Evolutionary conservation across 2,797 vertebrate genomes (phyloP).

Genomic region (Lepus oiostolus): DNA sequence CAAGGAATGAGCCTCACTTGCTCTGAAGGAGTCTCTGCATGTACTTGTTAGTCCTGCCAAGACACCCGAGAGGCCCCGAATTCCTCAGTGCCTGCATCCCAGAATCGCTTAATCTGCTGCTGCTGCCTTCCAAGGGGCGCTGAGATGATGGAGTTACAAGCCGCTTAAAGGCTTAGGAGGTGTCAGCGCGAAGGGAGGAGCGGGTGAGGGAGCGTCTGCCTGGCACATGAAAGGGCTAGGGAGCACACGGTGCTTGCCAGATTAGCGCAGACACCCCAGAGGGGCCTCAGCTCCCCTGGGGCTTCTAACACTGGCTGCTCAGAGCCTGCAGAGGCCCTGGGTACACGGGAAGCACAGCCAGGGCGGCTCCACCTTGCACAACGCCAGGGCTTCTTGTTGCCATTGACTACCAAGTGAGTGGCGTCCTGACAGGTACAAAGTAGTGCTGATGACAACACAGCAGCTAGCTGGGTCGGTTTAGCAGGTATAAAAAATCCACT

Average conservation of each 20-base stretch:
- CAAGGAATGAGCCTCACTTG: constrained; percentile 80
- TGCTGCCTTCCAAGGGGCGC: constrained; percentile 43
- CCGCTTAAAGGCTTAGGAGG: constrained; percentile 71
- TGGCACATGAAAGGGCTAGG: background rate
- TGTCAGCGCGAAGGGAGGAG: constrained; percentile 3
- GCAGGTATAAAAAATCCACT: too few relatives aligned
- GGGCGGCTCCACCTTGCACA: background rate
- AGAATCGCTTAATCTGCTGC: constrained; percentile 55
- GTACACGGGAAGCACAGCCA: background rate
- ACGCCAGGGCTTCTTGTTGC: background rate
- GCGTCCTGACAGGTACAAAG: background rate
- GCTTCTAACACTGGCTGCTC: background rate
- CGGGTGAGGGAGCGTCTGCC: constrained; percentile 53
- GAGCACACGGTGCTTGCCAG: background rate
- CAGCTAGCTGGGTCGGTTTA: background rate
- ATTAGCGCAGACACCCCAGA: background rate
- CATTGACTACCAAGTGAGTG: background rate
- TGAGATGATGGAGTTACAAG: constrained; percentile 58
- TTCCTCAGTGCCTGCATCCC: constrained; percentile 65
- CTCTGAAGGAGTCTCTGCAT: constrained; percentile 79
- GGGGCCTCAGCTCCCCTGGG: background rate
- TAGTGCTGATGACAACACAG: background rate
- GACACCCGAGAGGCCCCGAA: constrained; percentile 77
- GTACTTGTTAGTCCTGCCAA: constrained; percentile 73
- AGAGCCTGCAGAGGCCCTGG: background rate